Base-by-base conservation (phyloP, 2,797 vertebrate species). In the Myotis planiceps region DNA sequence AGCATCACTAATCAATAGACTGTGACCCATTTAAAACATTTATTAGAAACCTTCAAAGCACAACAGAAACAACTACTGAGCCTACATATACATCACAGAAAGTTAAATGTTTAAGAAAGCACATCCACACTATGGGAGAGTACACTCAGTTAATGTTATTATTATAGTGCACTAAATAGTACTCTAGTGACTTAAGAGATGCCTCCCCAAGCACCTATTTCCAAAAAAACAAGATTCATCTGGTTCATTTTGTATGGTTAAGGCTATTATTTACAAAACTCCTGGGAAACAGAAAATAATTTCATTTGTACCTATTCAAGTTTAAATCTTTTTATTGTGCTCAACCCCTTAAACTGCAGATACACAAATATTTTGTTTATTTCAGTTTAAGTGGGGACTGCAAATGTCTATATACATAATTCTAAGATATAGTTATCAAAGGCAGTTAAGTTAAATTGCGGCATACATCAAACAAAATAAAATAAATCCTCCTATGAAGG, bases 241-340 rank as follows among this genome's bases (percentile, higher is more conserved):
- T 60, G 21, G 14, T 74, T 91, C 51, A 60, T 37, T 68, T 23
- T 32, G 1, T 27, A 68, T 7, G 23, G 19, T 29, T 39, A 23
- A 87, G 14, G 32, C 6, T 34, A n/a, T 63, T 86, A 79, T 58
- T 94, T 75, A 89, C 3, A 93, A 84, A 92, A 87, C 29, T 65
- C 9, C 6, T 27, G 18, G 9, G 51, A 71, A 60, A 42, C 8
- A 79, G n/a, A 95, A 76, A 66, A 13, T 14, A 53, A 65, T 85
- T 84, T 76, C 9, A 39, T 72, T 80, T 66, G 10, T 1, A 71
- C 8, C 23, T 32, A 71, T 7, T 81, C 2, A 42, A 66, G 0
- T 76, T 51, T 87, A 32, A 90, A 42, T 69, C 2, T 18, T 74
- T 72, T 84, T 29, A 29, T 37, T 7, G 14, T 53, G 53, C 1